These are phyloP conservation scores for Clivina fossor DNA, from an alignment of 2,888 invertebrate species.

Conservation along the genomic window DNA sequence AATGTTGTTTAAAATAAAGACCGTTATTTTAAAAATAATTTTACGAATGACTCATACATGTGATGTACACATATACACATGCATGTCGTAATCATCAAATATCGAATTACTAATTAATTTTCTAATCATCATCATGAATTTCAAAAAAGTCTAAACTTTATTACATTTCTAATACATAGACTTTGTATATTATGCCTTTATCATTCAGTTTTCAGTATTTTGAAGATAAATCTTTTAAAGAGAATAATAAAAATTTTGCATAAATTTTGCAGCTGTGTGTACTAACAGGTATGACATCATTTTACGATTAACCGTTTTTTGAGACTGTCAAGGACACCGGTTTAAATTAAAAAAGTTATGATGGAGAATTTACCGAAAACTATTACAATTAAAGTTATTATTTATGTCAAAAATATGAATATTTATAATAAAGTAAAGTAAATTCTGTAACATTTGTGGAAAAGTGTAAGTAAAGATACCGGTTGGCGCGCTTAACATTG, in stretches of 20 bases:
- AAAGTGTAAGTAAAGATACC: background rate
- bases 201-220: background rate
- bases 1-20: conserved; percentile 12
- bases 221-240: no score
- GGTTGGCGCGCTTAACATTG: no score
- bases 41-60: conserved; percentile 16
- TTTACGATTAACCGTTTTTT: conserved; percentile 20
- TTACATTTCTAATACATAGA: background rate
- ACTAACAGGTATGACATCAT: conserved; percentile 25
- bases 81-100: background rate
- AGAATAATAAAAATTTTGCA: no score
- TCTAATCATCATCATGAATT: background rate
- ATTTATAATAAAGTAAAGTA: no score
- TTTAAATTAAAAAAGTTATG: conserved; percentile 1
- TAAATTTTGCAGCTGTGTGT: conserved; percentile 24
- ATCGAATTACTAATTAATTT: background rate
- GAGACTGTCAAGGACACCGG: conserved; percentile 9
- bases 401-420: no score
- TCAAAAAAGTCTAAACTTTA: background rate
- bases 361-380: no score
- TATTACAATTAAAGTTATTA: no score
- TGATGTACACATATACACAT: no score
- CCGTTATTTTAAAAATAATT: conserved; percentile 20
- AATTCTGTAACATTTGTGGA: no score
- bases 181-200: background rate